Evolutionary conservation across 2,888 invertebrate species (phyloP), one percentile per base, ranked within the genome.

Genomic region (Pediacus dermestoides): DNA sequence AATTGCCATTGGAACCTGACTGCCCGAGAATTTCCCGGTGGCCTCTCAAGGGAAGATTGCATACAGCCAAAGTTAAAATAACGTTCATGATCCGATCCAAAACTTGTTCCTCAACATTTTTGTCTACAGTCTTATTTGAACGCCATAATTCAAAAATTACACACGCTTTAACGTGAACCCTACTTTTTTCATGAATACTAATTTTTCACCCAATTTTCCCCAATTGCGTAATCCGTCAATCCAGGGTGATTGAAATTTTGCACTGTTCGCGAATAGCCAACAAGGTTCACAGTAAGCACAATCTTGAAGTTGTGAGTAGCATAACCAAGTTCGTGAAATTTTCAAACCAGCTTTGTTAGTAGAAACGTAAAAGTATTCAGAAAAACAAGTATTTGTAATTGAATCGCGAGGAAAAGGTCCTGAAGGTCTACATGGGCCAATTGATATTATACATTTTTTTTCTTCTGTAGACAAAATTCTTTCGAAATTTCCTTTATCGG

Each of bases 1-100:
- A 34, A 34, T 26, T 25, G 15, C 34, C 13, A n/a, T n/a, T n/a
- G 34, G 26, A 34, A 18, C n/a, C n/a, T 18, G 6, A n/a, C 6
- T 18, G 6, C n/a, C n/a, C n/a, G 21, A 7, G 6, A 18, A 18
- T n/a, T 18, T 18, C 21, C 6, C n/a, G 6, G 21, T 18, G 21
- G n/a, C 21, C 21, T 18, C 21, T 18, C 6, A 18, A 18, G 6
- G 21, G 6, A 7, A 18, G 21, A 18, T 18, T 18, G n/a, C n/a
- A 7, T 18, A 7, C 6, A 7, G 21, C n/a, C n/a, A 18, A 18
- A 18, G 21, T 18, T 18, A 18, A 18, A 6, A n/a, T 18, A 7
- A 18, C 21, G n/a, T 18, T 18, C n/a, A 18, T 18, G 6, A 18
- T 18, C n/a, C 21, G 6, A n/a, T 18, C 6, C 21, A 18, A 18